Conservation (phyloP, 92 coral and sea anemone species). For the Ricordea florida region DNA sequence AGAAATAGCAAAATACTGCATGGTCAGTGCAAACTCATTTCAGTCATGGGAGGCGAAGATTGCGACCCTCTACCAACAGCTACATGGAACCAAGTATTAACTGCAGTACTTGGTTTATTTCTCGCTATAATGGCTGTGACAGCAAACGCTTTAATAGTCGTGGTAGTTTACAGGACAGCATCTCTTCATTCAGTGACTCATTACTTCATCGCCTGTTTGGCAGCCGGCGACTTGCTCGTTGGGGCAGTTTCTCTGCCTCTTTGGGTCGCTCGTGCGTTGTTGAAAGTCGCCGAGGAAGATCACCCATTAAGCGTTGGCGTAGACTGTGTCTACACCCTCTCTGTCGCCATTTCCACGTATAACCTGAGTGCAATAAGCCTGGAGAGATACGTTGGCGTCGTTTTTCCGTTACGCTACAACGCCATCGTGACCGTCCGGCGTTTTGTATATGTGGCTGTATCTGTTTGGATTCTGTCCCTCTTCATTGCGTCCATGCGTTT, state of each 20-base stretch:
- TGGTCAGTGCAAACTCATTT: too few species aligned
- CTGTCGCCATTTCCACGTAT: neutral
- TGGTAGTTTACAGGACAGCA: neutral
- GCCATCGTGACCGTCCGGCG: neutral
- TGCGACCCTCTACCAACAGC: neutral
- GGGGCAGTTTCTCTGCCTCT: conserved; percentile 18
- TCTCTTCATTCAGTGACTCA: conserved; percentile 11
- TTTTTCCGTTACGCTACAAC: neutral
- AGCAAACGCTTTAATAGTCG: neutral
- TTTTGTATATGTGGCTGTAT: neutral
- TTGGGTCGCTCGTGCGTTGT: conserved; percentile 7
- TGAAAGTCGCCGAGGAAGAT: neutral
- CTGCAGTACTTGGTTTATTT: neutral
- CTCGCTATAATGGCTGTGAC: neutral
- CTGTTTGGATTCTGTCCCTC: neutral
- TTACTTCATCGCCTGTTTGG: conserved; percentile 13
- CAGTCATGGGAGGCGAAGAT: neutral
- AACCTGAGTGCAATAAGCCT: neutral
- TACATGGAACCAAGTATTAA: neutral
- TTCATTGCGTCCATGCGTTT: neutral
- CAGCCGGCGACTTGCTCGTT: conserved; percentile 27
- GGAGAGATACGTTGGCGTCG: neutral
- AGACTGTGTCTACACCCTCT: neutral
- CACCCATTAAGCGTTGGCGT: neutral
- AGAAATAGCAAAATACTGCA: too few species aligned